A percentile compares a stretch with the other conserved stretches of the same genome.
Conservation (phyloP, 2,888 invertebrate genomes). For the Drymonia ruficornis region DNA sequence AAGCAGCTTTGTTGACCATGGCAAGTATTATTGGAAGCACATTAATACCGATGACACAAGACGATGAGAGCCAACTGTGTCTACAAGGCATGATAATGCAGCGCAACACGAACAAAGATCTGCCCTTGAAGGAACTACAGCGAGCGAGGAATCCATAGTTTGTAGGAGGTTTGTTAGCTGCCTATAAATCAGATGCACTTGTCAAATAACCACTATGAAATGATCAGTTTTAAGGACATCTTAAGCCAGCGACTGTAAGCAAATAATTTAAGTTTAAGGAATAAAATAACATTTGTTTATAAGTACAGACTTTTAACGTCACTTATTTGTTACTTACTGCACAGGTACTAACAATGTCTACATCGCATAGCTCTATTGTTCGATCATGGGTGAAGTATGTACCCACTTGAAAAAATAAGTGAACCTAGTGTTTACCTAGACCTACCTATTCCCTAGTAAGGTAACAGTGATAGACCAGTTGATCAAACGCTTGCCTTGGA, state of each 20-base stretch:
- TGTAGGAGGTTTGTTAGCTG: constrained; percentile 19
- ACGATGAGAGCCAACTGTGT: constrained; percentile 81
- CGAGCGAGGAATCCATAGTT: constrained; percentile 38
- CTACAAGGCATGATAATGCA: constrained; percentile 72
- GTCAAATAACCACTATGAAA: constrained; percentile 46
- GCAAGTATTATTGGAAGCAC: constrained; percentile 75
- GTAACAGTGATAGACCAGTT: no score
- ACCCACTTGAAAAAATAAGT: no score
- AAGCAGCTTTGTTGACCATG: constrained; percentile 74
- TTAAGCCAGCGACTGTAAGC: no score
- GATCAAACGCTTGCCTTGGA: no score
- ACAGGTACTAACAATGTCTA: no score
- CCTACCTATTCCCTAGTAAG: no score
- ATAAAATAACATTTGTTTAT: no score
- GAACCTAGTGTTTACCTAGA: no score
- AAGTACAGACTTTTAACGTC: constrained; percentile 6
- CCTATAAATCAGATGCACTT: constrained; percentile 57
- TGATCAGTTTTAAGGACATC: no score
- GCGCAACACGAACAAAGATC: constrained; percentile 68
- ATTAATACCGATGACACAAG: constrained; percentile 82
- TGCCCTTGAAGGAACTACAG: constrained; percentile 71
- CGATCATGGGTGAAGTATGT: no score
- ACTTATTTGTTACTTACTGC: constrained; percentile 13
- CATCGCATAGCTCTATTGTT: no score
- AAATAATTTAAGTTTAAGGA: no score